Evolutionary conservation across 2,888 invertebrate genomes (phyloP), one percentile per base, ranked within the genome.

Genomic region (Darwinula stevensoni): DNA sequence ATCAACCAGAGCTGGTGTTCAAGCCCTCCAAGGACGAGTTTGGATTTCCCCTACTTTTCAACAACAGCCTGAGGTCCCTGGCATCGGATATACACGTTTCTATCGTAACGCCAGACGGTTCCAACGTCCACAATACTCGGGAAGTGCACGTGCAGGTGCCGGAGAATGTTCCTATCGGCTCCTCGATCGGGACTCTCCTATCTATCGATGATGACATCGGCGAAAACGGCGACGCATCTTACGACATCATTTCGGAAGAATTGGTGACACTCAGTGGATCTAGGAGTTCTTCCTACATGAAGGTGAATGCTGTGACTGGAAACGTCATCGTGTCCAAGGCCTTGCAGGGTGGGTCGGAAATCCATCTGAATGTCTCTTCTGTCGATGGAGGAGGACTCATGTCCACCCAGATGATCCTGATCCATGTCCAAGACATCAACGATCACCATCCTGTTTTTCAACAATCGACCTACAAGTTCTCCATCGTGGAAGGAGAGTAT

Each of bases 381-480:
- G 55, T 60, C 12, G 82, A 82, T 47, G 61, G 64, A 1, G 75
- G 70, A 3, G 70, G 68, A 3, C 49, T 76, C 3, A 62, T 60
- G 39, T 74, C 75, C 40, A 58, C 59, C 32, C 59, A 73, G 2
- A 62, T 63, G 4, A 49, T 78, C 3, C 59, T 67, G 39, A 58
- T 80, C n/a, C 62, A 62, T 31, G 61, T 78, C 3, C 36, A 43
- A 22, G 45, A 50, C 39, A 63, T 78, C 0, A 80, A 80, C 47
- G 70, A 80, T 42, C 75, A 80, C 46, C 63, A 68, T 4, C 80
- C 80, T 0, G 63, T 67, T 38, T 80, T 80, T 39, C 66, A 67
- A 40, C 71, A 73, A 22, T 22, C n/a, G 9, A 22, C 22, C 9
- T n/a, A n/a, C 6, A 22, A 22, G 6, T 22, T 22, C 9, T n/a